Percentiles rank a stretch among this genome's conserved stretches.
Conservation (phyloP, 2,113 vertebrate species). For the Turdus rufiventris region DNA sequence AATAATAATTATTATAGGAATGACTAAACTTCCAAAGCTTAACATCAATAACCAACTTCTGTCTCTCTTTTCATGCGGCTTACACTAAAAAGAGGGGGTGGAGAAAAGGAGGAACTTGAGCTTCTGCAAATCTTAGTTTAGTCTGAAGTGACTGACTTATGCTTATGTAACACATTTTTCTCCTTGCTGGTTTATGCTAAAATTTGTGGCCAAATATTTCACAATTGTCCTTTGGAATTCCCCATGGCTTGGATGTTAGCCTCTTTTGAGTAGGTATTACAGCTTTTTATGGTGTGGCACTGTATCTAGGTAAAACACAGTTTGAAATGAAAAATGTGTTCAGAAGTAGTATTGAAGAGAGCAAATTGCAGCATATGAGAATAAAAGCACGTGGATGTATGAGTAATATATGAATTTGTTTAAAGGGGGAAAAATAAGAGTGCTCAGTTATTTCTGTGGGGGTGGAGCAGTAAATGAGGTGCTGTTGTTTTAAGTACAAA, state of each 20-base stretch:
- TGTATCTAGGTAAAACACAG: background rate
- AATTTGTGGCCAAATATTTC: background rate
- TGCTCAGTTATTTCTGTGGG: background rate
- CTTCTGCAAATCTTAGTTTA: constrained; percentile 18
- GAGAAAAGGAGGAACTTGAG: constrained; percentile 14
- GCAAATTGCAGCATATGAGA: background rate
- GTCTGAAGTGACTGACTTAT: background rate
- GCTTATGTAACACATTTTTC: background rate
- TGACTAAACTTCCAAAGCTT: background rate
- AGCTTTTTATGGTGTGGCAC: background rate
- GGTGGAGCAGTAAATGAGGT: background rate
- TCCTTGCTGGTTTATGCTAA: background rate
- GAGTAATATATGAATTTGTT: background rate
- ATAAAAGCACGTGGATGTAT: background rate
- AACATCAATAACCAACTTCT: background rate
- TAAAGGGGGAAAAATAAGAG: background rate
- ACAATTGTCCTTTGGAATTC: background rate
- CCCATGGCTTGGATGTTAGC: background rate
- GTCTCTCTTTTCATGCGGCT: background rate
- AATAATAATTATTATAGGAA: background rate
- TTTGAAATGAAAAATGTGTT: background rate
- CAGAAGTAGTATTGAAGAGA: background rate
- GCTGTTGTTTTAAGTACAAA: background rate
- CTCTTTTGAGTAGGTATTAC: background rate
- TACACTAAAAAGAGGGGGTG: background rate